phyloP scores from a whole-genome alignment of 2,113 vertebrate genomes.

The Otis tarda region DNA sequence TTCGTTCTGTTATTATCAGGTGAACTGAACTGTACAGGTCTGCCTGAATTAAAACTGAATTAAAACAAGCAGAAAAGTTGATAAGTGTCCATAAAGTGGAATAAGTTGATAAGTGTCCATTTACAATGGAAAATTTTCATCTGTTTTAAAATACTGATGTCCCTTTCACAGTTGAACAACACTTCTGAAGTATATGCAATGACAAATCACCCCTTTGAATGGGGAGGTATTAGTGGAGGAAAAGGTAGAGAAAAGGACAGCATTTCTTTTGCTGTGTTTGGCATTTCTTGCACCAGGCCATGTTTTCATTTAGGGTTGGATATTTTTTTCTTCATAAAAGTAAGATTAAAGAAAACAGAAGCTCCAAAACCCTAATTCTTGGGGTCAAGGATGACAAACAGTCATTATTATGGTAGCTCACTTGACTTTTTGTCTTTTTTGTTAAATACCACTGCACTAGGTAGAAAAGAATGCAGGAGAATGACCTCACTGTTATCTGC shows the following conservation, averaged over 20 bases:
- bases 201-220: background rate
- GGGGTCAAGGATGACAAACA: background rate
- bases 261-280: conserved; percentile 19
- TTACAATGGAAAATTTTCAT: background rate
- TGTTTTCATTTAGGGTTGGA: conserved; percentile 5
- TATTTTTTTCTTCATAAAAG: background rate
- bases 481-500: background rate
- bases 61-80: background rate
- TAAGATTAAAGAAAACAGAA: background rate
- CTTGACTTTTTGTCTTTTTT: background rate
- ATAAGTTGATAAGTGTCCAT: background rate
- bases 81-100: background rate
- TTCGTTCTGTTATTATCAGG: background rate
- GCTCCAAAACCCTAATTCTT: background rate
- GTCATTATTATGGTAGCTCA: background rate
- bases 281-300: background rate
- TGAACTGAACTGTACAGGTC: background rate
- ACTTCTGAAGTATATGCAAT: background rate
- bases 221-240: background rate
- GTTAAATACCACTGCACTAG: background rate
- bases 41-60: background rate
- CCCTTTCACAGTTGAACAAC: background rate
- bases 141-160: background rate
- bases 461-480: background rate
- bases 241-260: conserved; percentile 35